Percentiles rank a stretch among this genome's conserved stretches.
phyloP scores from a whole-genome alignment of 2,888 invertebrate genomes.

The Brenthis daphne region DNA sequence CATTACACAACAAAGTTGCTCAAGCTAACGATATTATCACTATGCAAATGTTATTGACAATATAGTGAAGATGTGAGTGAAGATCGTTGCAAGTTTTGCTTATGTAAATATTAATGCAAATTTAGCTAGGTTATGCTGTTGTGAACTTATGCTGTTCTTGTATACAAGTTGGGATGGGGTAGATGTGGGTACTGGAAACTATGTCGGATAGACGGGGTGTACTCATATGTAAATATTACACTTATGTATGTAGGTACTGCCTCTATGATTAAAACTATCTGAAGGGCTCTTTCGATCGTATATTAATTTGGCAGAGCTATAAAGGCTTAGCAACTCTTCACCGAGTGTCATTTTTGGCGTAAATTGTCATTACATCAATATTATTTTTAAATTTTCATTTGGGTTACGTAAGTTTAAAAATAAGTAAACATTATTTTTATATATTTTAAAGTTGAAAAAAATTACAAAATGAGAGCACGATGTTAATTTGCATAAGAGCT shows the following conservation, averaged over 20 bases:
- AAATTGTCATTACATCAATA: too few relatives aligned
- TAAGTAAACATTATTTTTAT: not conserved
- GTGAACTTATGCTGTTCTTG: too few relatives aligned
- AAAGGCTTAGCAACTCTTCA: too few relatives aligned
- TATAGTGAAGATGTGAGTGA: not conserved
- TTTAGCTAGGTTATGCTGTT: not conserved
- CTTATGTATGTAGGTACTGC: too few relatives aligned
- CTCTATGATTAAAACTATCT: too few relatives aligned
- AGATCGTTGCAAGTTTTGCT: constrained; percentile 15
- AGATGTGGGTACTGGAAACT: not conserved
- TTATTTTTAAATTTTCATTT: too few relatives aligned
- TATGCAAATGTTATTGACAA: constrained; percentile 20
- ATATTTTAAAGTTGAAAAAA: not conserved
- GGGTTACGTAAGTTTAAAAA: too few relatives aligned
- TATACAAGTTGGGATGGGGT: not conserved
- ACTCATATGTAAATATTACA: too few relatives aligned
- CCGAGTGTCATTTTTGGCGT: too few relatives aligned
- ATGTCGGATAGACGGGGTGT: too few relatives aligned
- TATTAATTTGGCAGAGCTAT: too few relatives aligned
- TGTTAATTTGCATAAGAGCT: constrained; percentile 11
- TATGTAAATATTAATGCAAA: constrained; percentile 13
- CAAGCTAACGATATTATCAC: constrained; percentile 13
- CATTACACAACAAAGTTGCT: constrained; percentile 17
- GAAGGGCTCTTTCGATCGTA: too few relatives aligned
- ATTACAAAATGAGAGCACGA: not conserved